Evolutionary conservation across 2,888 invertebrate genomes (phyloP), one percentile per base, ranked within the genome.

Genomic region (Biston betularia): DNA sequence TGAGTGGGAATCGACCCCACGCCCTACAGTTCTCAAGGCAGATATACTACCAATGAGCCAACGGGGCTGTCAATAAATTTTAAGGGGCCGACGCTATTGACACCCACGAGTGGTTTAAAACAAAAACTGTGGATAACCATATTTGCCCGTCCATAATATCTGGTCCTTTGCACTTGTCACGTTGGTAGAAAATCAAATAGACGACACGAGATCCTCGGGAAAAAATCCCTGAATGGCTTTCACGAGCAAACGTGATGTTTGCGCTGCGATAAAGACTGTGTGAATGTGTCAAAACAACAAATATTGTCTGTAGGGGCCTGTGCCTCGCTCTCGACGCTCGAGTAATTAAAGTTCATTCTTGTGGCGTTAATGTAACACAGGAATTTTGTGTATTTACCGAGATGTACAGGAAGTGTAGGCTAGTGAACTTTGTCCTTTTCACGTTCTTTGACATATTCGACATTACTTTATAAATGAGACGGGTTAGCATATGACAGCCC

Each of bases 251-350:
- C 91, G 89, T 82, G 77, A 93, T 92, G 88, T 93, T 90, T 90
- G 87, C 75, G 79, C 85, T 87, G 83, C 84, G 93, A 93, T 93
- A 93, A 93, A 90, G 85, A 79, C 85, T 90, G 90, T 92, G 91
- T 93, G 93, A 94, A 93, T 93, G 91, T 92, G 93, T 92, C 93
- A 94, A 94, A 94, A 93, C 87, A 88, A 88, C 89, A 91, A 92
- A 90, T 92, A 93, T 93, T 93, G 90, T 89, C 89, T 87, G 82
- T 86, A 81, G 80, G 80, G 76, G 80, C 79, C 80, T 81, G 80
- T 82, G 81, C 84, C 78, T 81, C 79, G 50, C 24, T 24, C 24
- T 24, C 24, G 24, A 58, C 54, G 40, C 82, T 80, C 79, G 84
- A 75, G 84, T 84, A 88, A 89, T 89, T 88, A 89, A 85, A 78